A percentile compares a stretch with the other conserved stretches of the same genome.
These are phyloP conservation scores for Ciconia boyciana DNA, from an alignment of 2,113 vertebrate species.

Conservation along the genomic window DNA sequence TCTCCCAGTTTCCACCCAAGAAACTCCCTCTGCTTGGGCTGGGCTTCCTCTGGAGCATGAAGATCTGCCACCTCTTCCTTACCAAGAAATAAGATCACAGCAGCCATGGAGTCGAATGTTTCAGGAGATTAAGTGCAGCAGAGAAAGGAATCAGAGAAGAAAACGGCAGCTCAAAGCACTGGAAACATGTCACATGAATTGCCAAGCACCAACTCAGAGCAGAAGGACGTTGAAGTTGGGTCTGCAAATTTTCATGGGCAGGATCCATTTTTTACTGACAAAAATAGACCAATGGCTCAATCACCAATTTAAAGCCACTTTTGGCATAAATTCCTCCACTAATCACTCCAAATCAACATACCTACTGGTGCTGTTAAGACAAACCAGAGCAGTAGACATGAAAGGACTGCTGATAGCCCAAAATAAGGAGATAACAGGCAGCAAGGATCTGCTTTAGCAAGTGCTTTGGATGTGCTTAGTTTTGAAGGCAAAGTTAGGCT, in stretches of 20 bases:
- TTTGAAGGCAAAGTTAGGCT: background rate
- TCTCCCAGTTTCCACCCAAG: background rate
- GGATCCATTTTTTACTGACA: background rate
- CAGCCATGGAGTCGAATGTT: accelerated
- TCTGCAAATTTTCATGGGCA: background rate
- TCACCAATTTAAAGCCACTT: background rate
- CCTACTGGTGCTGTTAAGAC: background rate
- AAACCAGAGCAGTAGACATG: background rate
- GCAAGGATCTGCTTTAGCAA: background rate
- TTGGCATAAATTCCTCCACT: background rate
- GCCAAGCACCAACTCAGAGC: too few species aligned
- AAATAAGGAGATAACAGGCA: background rate
- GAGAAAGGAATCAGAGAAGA: background rate
- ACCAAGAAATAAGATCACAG: background rate
- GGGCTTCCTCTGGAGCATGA: background rate
- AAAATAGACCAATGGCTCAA: background rate
- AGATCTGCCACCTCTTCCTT: background rate
- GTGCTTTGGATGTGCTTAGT: background rate
- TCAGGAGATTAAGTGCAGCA: background rate
- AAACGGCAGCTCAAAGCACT: background rate
- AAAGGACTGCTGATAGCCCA: background rate
- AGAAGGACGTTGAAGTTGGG: background rate
- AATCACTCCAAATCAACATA: background rate
- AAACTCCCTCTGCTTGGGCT: background rate
- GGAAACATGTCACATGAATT: background rate